Evolutionary conservation across 2,113 vertebrate genomes (phyloP).

Genomic region (Misgurnus anguillicaudatus): DNA sequence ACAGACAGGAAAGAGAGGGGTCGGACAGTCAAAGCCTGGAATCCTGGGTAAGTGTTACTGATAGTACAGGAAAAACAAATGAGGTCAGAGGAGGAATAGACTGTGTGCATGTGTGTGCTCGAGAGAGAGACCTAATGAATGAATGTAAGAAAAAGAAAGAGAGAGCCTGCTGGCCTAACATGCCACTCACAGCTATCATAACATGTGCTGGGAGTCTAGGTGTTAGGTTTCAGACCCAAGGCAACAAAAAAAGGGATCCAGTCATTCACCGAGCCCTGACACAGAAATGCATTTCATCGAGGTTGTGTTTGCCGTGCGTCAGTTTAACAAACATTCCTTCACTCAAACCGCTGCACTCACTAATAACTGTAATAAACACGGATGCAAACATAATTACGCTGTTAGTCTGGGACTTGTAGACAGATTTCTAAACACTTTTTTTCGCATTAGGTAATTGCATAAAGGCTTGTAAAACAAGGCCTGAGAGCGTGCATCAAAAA

Average conservation of each 20-base stretch:
- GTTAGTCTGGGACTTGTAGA: slow-evolving; percentile 28
- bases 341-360: not conserved
- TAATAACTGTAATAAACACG: slow-evolving; percentile 33
- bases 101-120: not conserved
- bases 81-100: slow-evolving; percentile 35
- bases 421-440: slow-evolving; percentile 6
- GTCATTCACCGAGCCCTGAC: not conserved
- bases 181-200: slow-evolving; percentile 16
- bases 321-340: slow-evolving; percentile 16
- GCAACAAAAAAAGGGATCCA: slow-evolving; percentile 11
- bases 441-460: slow-evolving; percentile 9
- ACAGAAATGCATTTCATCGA: slow-evolving; percentile 12
- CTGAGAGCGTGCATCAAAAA: too few relatives aligned
- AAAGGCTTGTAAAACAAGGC: slow-evolving; percentile 6
- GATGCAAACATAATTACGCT: slow-evolving; percentile 19
- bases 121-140: slow-evolving; percentile 5
- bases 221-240: slow-evolving; percentile 12
- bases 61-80: slow-evolving; percentile 42
- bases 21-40: slow-evolving; percentile 31
- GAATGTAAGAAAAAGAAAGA: not conserved
- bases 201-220: slow-evolving; percentile 4
- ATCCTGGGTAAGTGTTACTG: slow-evolving; percentile 32
- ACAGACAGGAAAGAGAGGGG: slow-evolving; percentile 32
- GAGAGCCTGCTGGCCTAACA: slow-evolving; percentile 10
- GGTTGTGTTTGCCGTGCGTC: not conserved